These are phyloP conservation scores for Lophura swinhoii DNA, from an alignment of 2,797 vertebrate genomes.

Conservation along the genomic window DNA sequence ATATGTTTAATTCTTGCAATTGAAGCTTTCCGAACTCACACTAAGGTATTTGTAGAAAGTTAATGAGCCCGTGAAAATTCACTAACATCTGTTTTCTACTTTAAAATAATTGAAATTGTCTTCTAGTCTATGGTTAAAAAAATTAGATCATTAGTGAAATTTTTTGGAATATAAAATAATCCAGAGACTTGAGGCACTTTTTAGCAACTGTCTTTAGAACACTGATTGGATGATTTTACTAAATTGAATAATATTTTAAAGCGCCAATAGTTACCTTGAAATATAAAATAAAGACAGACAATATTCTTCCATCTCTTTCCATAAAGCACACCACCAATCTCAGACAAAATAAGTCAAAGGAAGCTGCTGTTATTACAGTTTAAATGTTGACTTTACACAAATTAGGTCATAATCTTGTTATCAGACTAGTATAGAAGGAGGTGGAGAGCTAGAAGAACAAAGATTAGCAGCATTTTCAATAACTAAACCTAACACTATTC, in stretches of 20 bases:
- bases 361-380: neutral
- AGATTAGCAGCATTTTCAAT: neutral
- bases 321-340: neutral
- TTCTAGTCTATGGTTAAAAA: conserved; percentile 23
- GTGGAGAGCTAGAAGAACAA: neutral
- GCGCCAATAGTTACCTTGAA: neutral
- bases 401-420: neutral
- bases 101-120: conserved; percentile 61
- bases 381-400: neutral
- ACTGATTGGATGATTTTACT: neutral
- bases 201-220: neutral
- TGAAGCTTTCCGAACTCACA: conserved; percentile 56
- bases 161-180: conserved; percentile 16
- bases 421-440: neutral
- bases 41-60: conserved; percentile 59
- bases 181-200: neutral
- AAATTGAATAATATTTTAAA: neutral
- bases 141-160: conserved; percentile 29
- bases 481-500: neutral
- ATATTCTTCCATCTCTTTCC: neutral
- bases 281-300: neutral
- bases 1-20: conserved; percentile 55
- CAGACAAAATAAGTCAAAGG: neutral
- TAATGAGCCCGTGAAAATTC: conserved; percentile 51
- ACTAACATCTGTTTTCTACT: conserved; percentile 56